Evolutionary conservation across 2,797 vertebrate species (phyloP), one percentile per base, ranked within the genome.

Genomic region (Tragopan temminckii): DNA sequence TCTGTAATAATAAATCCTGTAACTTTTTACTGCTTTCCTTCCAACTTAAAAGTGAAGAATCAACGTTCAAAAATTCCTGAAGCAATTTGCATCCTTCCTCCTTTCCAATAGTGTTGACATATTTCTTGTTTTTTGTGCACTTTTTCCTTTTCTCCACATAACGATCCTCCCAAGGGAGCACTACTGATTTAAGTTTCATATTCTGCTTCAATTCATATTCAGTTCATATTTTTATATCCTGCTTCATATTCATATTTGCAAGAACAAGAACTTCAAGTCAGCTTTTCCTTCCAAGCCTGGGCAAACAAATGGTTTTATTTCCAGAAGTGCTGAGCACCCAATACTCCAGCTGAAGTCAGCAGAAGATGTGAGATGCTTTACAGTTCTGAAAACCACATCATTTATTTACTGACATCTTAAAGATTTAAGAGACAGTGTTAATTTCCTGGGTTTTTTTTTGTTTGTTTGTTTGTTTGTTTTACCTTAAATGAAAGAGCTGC

Each of bases 261-360:
- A 90, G 93, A 94, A 93, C 74, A 91, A 90, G 92, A 96, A 94
- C 94, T 94, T 86, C 63, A 50, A 94, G 91, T 95, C 91, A 96
- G 93, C 95, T 94, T 96, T 91, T 96, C 70, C 69, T 94, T 89
- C 72, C 0, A 0, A 91, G 75, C 13, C 64, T 88, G 79, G 43
- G 82, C 75, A 92, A 96, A 95, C 59, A 95, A 92, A 89, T 57
- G 5, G 75, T 82, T 96, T 96, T 89, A 94, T 94, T 94, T 94
- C 94, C 93, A 95, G 85, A 96, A 97, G 90, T 91, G 88, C 90
- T 92, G 92, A 95, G 80, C 48, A 72, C 52, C 85, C 90, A 85
- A 36, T 52, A 75, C 85, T 93, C 89, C 87, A 93, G 91, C 79
- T 95, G 92, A 96, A 96, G 93, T 96, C 93, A 95, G 93, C 90